phyloP scores from a whole-genome alignment of 30 jellyfish, hydroid and myxozoan species.

The Phacellophora camtschatica region DNA sequence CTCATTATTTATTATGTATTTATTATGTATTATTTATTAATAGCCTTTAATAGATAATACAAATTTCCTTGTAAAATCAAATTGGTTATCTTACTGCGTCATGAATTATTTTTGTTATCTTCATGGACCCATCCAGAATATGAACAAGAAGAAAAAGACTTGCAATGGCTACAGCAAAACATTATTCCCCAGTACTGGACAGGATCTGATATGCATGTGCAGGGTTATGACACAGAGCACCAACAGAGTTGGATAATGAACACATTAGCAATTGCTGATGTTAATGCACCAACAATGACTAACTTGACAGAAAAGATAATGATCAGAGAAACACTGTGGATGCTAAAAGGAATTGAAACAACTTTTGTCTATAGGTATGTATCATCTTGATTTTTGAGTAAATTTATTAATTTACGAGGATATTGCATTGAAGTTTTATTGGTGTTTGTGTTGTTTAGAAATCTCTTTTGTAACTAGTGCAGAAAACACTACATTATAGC shows the following conservation, averaged over 20 bases:
- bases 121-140: no score
- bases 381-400: no score
- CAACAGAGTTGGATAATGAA: not conserved
- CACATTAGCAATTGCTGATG: not conserved
- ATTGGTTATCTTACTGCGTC: not conserved
- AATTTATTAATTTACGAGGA: no score
- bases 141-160: constrained; percentile 8
- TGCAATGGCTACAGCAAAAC: constrained; percentile 45
- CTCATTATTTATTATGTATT: no score
- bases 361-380: constrained; percentile 28
- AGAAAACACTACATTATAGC: no score
- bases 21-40: no score
- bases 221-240: not conserved
- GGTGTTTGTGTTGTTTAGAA: no score
- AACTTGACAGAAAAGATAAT: constrained; percentile 14
- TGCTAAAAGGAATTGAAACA: constrained; percentile 39
- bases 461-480: no score
- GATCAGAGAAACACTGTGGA: constrained; percentile 58
- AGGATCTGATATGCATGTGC: not conserved
- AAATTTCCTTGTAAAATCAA: no score
- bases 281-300: not conserved
- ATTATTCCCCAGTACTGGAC: constrained; percentile 42
- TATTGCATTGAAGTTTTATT: no score
- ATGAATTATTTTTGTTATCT: not conserved
- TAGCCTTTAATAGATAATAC: no score